Evolutionary conservation across 2,888 invertebrate species (phyloP).

Genomic region (Nymphalis urticae): DNA sequence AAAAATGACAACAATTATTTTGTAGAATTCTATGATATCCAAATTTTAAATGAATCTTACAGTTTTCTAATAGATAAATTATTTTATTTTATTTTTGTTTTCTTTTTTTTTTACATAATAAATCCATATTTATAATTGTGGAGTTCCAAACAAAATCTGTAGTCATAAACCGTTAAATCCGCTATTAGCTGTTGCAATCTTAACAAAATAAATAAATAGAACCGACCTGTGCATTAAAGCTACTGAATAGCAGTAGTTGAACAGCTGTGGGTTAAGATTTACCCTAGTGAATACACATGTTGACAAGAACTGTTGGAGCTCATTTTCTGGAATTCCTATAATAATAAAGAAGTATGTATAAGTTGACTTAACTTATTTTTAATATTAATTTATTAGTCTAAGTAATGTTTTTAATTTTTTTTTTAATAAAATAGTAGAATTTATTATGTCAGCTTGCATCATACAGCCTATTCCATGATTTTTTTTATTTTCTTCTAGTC

Average conservation of each 20-base stretch:
- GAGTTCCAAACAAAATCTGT: no score
- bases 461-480: no score
- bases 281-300: slow-evolving; percentile 86
- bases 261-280: slow-evolving; percentile 89
- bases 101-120: no score
- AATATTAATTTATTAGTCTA: slow-evolving; percentile 17
- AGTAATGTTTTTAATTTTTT: background rate
- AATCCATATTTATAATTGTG: no score
- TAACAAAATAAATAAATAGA: background rate
- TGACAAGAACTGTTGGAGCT: slow-evolving; percentile 84
- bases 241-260: slow-evolving; percentile 89
- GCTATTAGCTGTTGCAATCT: background rate
- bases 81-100: no score
- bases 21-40: no score
- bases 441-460: background rate
- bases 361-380: slow-evolving; percentile 27
- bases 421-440: slow-evolving; percentile 23
- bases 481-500: no score
- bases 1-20: no score
- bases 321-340: slow-evolving; percentile 63
- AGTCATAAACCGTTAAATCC: no score
- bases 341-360: slow-evolving; percentile 19
- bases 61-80: no score
- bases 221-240: slow-evolving; percentile 86
- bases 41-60: no score